Evolutionary conservation across 2,888 invertebrate species (phyloP).

Genomic region (Phasia obesa): DNA sequence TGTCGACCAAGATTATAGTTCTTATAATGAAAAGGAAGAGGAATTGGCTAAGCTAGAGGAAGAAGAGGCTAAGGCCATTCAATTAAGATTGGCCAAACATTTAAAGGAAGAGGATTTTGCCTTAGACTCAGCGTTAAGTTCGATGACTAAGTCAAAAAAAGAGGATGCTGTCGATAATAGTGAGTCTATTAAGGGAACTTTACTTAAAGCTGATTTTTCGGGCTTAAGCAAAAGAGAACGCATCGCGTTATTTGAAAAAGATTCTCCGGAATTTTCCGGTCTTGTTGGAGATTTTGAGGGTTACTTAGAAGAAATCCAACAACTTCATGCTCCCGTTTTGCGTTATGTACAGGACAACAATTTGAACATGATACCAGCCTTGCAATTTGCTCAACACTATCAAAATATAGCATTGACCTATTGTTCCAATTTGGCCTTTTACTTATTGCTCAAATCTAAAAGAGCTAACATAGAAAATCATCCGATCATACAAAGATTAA

Average conservation of each 20-base stretch:
- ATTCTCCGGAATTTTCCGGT: constrained; percentile 93
- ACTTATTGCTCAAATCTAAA: constrained; percentile 91
- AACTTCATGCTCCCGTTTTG: constrained; percentile 87
- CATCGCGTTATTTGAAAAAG: constrained; percentile 89
- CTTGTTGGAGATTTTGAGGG: constrained; percentile 91
- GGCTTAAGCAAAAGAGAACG: constrained; percentile 90
- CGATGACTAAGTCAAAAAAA: constrained; percentile 80
- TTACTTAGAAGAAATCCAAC: constrained; percentile 86
- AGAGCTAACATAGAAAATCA: constrained; percentile 89
- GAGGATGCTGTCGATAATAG: neutral
- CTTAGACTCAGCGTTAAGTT: constrained; percentile 82
- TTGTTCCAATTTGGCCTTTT: constrained; percentile 92
- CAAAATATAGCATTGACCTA: constrained; percentile 90
- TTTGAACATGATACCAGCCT: constrained; percentile 87
- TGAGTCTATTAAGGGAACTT: constrained; percentile 68
- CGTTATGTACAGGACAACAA: constrained; percentile 85
- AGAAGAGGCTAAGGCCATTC: constrained; percentile 91
- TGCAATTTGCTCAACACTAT: constrained; percentile 88
- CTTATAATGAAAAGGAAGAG: constrained; percentile 84
- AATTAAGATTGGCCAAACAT: constrained; percentile 89
- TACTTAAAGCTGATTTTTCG: constrained; percentile 89
- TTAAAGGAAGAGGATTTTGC: constrained; percentile 90
- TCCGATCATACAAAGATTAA: constrained; percentile 93
- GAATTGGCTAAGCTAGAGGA: constrained; percentile 91
- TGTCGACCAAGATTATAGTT: constrained; percentile 90